Conservation (phyloP, 2,113 vertebrate genomes). For the Anhinga anhinga region DNA sequence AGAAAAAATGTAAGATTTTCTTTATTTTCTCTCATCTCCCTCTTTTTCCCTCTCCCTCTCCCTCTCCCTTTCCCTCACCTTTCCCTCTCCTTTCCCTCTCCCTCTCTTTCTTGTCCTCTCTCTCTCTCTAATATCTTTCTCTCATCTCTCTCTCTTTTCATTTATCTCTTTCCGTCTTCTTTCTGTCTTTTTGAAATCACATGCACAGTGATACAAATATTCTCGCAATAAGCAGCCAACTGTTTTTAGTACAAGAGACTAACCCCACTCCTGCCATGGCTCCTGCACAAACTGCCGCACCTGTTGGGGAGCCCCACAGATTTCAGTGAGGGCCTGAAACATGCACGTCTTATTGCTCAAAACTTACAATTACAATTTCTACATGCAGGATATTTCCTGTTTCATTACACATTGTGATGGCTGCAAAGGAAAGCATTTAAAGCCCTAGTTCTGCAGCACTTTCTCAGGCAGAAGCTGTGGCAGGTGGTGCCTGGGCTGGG, state of each 20-base stretch:
- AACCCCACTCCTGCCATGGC: not conserved
- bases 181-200: not conserved
- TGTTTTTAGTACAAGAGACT: not conserved
- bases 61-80: too few relatives aligned
- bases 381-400: not conserved
- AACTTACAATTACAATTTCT: not conserved
- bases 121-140: too few relatives aligned
- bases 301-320: not conserved
- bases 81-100: too few relatives aligned
- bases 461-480: not conserved
- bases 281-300: not conserved
- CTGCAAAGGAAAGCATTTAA: not conserved
- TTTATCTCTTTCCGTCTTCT: not conserved
- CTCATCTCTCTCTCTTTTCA: not conserved
- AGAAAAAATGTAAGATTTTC: not conserved
- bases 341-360: not conserved
- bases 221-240: not conserved
- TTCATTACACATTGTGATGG: not conserved
- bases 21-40: too few relatives aligned
- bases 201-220: not conserved
- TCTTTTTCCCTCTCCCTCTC: too few relatives aligned
- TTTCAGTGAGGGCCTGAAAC: not conserved
- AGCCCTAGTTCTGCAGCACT: not conserved
- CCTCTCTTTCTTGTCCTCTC: too few relatives aligned
- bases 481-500: not conserved